A percentile compares a stretch with the other conserved stretches of the same genome.
Conservation (phyloP, 2,113 vertebrate genomes). For the Onychostruthus taczanowskii region DNA sequence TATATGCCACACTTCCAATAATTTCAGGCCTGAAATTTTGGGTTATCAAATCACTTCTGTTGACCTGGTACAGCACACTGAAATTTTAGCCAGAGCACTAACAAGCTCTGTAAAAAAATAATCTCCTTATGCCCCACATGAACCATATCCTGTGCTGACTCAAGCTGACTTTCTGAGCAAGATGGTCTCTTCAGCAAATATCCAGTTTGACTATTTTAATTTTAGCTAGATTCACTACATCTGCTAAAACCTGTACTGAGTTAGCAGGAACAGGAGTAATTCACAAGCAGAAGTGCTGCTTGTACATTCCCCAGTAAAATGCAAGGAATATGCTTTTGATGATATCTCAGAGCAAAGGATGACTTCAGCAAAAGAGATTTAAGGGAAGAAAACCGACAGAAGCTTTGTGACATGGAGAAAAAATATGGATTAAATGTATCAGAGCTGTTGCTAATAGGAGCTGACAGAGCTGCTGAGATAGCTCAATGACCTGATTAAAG, state of each 20-base stretch:
- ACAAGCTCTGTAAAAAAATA: background rate
- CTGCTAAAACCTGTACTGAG: background rate
- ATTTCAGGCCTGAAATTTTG: background rate
- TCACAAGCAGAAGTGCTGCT: background rate
- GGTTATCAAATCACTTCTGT: background rate
- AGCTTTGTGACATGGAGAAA: background rate
- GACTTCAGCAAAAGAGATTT: background rate
- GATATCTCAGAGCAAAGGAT: background rate
- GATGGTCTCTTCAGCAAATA: background rate
- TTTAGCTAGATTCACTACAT: background rate
- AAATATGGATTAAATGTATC: background rate
- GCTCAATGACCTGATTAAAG: conserved; percentile 30
- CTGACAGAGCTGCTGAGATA: conserved; percentile 14
- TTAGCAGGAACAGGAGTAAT: background rate
- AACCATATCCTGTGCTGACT: background rate
- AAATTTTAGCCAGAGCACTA: background rate
- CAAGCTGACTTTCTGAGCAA: background rate
- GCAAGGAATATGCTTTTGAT: background rate
- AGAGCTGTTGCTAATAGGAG: conserved; percentile 12
- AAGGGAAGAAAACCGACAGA: background rate
- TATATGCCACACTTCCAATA: background rate
- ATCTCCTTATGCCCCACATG: background rate
- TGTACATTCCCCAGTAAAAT: background rate
- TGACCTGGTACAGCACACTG: background rate
- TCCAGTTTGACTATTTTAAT: background rate